Percentiles rank a stretch among this genome's conserved stretches.
These are phyloP conservation scores for Gadopsis bispinosus DNA, from an alignment of 2,797 vertebrate species.

Conservation along the genomic window DNA sequence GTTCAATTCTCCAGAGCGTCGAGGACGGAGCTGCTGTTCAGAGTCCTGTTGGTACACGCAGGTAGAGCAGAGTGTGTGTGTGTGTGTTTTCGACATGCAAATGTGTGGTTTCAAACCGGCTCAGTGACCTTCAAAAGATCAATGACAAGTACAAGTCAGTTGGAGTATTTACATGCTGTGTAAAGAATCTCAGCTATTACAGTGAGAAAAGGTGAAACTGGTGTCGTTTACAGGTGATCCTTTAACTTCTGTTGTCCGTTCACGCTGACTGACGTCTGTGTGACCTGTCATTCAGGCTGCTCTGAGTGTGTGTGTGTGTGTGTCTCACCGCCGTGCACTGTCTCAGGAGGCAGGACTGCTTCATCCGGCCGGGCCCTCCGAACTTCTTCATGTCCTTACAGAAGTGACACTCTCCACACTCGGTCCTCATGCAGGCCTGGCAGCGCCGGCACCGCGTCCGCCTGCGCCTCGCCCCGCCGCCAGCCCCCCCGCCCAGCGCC, in stretches of 20 bases:
- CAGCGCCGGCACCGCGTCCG: slow-evolving; percentile 94
- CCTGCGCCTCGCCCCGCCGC: slow-evolving; percentile 87
- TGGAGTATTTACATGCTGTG: too few relatives aligned
- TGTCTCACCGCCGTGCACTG: slow-evolving; percentile 93
- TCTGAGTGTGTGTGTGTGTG: not conserved
- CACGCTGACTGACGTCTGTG: too few relatives aligned
- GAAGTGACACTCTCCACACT: slow-evolving; percentile 96
- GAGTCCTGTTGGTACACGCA: too few relatives aligned
- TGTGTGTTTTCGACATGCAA: not conserved
- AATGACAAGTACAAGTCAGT: too few relatives aligned
- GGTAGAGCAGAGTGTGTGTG: not conserved
- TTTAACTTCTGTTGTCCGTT: too few relatives aligned
- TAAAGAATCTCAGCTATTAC: too few relatives aligned
- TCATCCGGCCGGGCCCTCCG: slow-evolving; percentile 93
- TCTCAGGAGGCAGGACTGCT: slow-evolving; percentile 93
- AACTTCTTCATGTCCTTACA: slow-evolving; percentile 98
- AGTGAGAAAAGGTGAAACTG: too few relatives aligned
- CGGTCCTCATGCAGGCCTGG: slow-evolving; percentile 92
- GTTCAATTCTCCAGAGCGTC: too few relatives aligned
- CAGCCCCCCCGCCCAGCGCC: slow-evolving; percentile 87
- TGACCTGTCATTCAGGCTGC: too few relatives aligned
- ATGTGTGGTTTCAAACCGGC: not conserved
- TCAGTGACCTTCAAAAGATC: not conserved
- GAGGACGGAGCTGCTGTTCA: too few relatives aligned
- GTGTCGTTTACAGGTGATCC: too few relatives aligned